Base-by-base conservation (phyloP, 1,140 invertebrate genomes). In the Parapsyche elsis region DNA sequence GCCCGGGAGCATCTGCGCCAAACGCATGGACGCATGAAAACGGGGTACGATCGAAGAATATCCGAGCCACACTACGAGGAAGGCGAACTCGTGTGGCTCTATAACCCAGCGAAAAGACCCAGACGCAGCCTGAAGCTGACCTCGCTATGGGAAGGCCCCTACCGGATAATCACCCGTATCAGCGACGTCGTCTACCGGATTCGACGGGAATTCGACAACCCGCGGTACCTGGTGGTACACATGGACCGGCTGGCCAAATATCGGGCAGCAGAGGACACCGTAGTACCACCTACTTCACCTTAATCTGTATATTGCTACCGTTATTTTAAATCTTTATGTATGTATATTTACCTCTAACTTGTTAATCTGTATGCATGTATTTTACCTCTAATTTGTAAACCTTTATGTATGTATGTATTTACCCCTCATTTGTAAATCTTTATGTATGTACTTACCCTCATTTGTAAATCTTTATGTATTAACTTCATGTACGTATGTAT, bases 141-240 rank as follows among this genome's bases (percentile, higher is more conserved):
- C 9, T n/a, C 46, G 9, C 46, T n/a, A 9, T 49, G 46, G 46
- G 46, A 9, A 49, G 46, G 46, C 46, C 46, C 46, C 46, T 49
- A 9, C 46, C 9, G n/a, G 46, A 49, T 49, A 9, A 49, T 49
- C 46, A 49, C 9, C 9, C 9, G 9, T 9, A 49, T 49, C 46
- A 49, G 46, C 46, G n/a, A n/a, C 46, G 46, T 49, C 46, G 46
- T 49, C 46, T 49, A 49, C n/a, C 46, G 46, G n/a, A 49, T 49
- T 9, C 46, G 46, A 9, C 9, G n/a, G n/a, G 46, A 9, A n/a
- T 9, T 9, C n/a, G 46, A 49, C n/a, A 49, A 9, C 46, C 9
- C 9, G 9, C 46, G 46, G 9, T 49, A 9, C n/a, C 9, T 49
- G 46, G 46, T 49, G 46, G n/a, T n/a, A 9, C 46, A 49, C 46